Conservation (phyloP, 2,113 vertebrate species). For the Oriolus oriolus region DNA sequence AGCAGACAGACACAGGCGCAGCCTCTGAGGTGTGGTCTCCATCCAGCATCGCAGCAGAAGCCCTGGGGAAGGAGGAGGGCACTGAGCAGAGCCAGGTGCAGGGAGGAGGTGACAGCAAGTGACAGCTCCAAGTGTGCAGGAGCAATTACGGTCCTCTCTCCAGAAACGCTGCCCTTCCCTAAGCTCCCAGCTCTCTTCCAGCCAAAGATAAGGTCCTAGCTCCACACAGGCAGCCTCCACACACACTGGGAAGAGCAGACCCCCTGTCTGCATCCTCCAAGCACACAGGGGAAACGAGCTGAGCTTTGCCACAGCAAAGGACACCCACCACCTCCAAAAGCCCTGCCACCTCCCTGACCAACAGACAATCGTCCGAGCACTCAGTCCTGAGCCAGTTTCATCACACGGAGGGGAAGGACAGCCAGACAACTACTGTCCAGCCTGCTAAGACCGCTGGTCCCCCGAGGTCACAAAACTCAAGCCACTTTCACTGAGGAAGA, state of each 20-base stretch:
- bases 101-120: neutral
- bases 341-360: neutral
- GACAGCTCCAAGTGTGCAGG: neutral
- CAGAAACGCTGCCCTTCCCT: neutral
- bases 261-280: neutral
- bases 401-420: neutral
- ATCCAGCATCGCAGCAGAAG: neutral
- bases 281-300: accelerated
- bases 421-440: neutral
- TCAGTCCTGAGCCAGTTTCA: neutral
- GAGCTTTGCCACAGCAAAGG: neutral
- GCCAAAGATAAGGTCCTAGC: neutral
- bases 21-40: neutral
- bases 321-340: neutral
- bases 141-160: neutral
- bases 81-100: neutral
- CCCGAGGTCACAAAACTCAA: neutral
- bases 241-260: neutral
- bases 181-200: neutral
- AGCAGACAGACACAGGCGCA: neutral
- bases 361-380: neutral
- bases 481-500: neutral
- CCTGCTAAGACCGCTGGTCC: neutral
- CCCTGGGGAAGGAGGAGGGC: neutral
- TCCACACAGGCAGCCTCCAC: neutral